Percentiles rank a stretch among this genome's conserved stretches.
These are phyloP conservation scores for Metacarcinus magister DNA, from an alignment of 2,888 invertebrate genomes.

Conservation along the genomic window DNA sequence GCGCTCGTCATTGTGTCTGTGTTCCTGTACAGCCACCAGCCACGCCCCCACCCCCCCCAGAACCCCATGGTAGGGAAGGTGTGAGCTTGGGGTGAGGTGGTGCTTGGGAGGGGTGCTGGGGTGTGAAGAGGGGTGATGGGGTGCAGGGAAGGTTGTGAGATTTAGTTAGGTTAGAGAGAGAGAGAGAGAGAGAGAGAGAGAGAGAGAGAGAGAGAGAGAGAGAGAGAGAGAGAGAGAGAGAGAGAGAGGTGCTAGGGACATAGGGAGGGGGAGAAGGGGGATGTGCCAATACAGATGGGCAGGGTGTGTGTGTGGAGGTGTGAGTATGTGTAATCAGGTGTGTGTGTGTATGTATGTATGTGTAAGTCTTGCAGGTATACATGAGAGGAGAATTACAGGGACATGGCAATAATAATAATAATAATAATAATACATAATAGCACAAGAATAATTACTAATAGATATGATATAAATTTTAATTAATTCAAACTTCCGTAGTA, in stretches of 20 bases:
- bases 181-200: background rate
- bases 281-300: background rate
- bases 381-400: background rate
- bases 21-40: constrained; percentile 94
- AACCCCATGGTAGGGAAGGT: constrained; percentile 79
- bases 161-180: background rate
- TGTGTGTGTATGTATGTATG: background rate
- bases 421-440: background rate
- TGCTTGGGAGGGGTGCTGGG: background rate
- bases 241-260: background rate
- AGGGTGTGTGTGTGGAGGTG: background rate
- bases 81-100: constrained; percentile 56
- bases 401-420: background rate
- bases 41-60: constrained; percentile 70
- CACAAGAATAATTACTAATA: background rate
- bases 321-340: background rate
- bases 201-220: background rate
- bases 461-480: background rate
- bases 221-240: background rate
- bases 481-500: background rate
- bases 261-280: background rate
- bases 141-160: background rate
- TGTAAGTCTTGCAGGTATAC: background rate
- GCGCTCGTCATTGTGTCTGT: constrained; percentile 95
- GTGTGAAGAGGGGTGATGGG: background rate